Base-by-base conservation (phyloP, 1,140 invertebrate species). In the Hesperophylax magnus region DNA sequence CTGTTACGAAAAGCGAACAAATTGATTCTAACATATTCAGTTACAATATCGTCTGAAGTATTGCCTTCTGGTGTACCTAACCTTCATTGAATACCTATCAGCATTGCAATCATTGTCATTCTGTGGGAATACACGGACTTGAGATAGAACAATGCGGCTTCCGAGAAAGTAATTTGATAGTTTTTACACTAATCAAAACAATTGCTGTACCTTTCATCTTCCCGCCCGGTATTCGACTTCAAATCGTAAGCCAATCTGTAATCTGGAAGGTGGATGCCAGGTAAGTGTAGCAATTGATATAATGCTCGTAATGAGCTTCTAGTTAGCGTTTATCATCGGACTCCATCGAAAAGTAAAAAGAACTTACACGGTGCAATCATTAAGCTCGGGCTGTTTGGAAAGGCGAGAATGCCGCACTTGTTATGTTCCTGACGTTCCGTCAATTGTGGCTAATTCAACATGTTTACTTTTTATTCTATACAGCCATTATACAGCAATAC, bases 241-340 rank as follows among this genome's bases (percentile, higher is more conserved):
- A 1, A 14, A 47, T 47, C 39, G 39, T 47, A 47, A 47, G 39
- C 39, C 39, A 47, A 47, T 47, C 39, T 47, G 39, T 47, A 47
- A 47, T 47, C 39, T 47, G 39, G 11, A 34, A 34, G 34, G 34
- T 34, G 34, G 56, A 24, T 24, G 56, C 20, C 20, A 22, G 56
- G n/a, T 58, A 47, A 47, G 56, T 58, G 56, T 58, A 58, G 56
- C 56, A 67, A 67, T 67, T 67, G 63, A 27, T 67, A 67, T 67
- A 31, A 67, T 67, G 11, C 9, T 17, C 31, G n/a, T 67, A 67
- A 67, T 67, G 27, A 27, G 63, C 18, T 67, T 34, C 63, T 34
- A 15, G 24, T 67, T 67, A 67, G 63, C 31, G 63, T 67, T 67
- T 67, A 67, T 67, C 24, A 67, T 17, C n/a, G 63, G 31, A 31